These are phyloP conservation scores for Chrysomela aeneicollis DNA, from an alignment of 2,888 invertebrate genomes.

Conservation along the genomic window DNA sequence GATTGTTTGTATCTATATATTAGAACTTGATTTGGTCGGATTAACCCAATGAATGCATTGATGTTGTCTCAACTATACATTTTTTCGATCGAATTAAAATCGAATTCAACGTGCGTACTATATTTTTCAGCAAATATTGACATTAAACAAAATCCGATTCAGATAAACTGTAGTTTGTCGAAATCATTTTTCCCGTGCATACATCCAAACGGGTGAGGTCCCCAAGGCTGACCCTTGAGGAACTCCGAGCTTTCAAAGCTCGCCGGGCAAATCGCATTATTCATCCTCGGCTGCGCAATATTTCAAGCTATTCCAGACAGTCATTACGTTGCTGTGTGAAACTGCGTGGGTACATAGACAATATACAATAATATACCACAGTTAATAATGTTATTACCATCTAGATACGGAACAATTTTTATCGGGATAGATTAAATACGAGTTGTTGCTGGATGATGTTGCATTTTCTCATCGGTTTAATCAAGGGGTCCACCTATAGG, in stretches of 20 bases:
- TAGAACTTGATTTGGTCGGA: too few relatives aligned
- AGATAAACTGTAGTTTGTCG: too few relatives aligned
- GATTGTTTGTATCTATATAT: too few relatives aligned
- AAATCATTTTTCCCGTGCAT: not conserved
- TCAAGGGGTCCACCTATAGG: not conserved
- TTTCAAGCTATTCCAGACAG: not conserved
- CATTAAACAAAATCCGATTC: too few relatives aligned
- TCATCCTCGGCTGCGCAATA: not conserved
- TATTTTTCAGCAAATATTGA: too few relatives aligned
- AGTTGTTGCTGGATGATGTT: not conserved
- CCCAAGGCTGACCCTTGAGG: not conserved
- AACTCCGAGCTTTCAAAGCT: not conserved
- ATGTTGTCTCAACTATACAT: too few relatives aligned
- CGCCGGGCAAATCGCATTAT: not conserved
- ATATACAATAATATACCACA: not conserved
- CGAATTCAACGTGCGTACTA: too few relatives aligned
- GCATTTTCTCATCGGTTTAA: not conserved
- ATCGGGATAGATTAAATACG: not conserved
- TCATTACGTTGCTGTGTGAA: not conserved
- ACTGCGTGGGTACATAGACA: not conserved
- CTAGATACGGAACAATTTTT: not conserved
- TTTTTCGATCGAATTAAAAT: too few relatives aligned
- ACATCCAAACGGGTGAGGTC: not conserved
- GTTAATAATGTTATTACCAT: not conserved
- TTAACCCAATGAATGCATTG: too few relatives aligned